These are phyloP conservation scores for Cryptus viduatorius DNA, from an alignment of 2,888 invertebrate species.

Conservation along the genomic window DNA sequence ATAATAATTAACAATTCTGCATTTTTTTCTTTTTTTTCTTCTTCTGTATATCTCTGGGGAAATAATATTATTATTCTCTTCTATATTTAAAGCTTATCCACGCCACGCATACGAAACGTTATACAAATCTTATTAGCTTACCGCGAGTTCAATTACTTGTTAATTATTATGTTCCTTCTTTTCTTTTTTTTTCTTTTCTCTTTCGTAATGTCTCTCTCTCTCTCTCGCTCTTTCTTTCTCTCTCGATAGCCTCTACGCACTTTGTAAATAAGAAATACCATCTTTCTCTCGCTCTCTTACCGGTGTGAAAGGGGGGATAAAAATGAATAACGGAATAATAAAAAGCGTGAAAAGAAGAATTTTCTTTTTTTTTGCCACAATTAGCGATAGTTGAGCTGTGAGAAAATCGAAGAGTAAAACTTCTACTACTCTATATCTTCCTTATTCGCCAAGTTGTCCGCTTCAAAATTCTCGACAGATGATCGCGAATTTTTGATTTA, in stretches of 20 bases:
- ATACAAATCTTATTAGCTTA: constrained; percentile 69
- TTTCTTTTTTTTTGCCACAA: constrained; percentile 37
- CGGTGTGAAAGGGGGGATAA: constrained; percentile 5
- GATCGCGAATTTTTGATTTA: constrained; percentile 59
- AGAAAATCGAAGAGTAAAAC: constrained; percentile 30
- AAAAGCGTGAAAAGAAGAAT: constrained; percentile 39
- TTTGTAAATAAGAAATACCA: constrained; percentile 72
- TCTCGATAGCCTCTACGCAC: constrained; percentile 76
- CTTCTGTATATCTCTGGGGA: constrained; percentile 62
- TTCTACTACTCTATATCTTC: constrained; percentile 3
- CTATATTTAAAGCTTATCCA: constrained; percentile 67
- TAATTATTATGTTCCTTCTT: constrained; percentile 69
- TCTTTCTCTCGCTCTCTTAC: constrained; percentile 60
- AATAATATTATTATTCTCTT: constrained; percentile 67
- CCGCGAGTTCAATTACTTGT: constrained; percentile 54
- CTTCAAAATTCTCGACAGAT: constrained; percentile 63
- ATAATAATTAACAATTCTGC: constrained; percentile 66
- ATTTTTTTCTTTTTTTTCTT: constrained; percentile 38
- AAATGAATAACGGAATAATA: constrained; percentile 58
- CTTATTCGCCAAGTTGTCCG: constrained; percentile 22
- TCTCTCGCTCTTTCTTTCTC: constrained; percentile 59
- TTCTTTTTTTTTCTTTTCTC: constrained; percentile 48
- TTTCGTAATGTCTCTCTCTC: constrained; percentile 49
- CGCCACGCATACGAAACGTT: constrained; percentile 70
- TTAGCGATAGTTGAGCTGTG: constrained; percentile 63